Evolutionary conservation across 2,797 vertebrate species (phyloP).

Genomic region (Acipenser ruthenus): DNA sequence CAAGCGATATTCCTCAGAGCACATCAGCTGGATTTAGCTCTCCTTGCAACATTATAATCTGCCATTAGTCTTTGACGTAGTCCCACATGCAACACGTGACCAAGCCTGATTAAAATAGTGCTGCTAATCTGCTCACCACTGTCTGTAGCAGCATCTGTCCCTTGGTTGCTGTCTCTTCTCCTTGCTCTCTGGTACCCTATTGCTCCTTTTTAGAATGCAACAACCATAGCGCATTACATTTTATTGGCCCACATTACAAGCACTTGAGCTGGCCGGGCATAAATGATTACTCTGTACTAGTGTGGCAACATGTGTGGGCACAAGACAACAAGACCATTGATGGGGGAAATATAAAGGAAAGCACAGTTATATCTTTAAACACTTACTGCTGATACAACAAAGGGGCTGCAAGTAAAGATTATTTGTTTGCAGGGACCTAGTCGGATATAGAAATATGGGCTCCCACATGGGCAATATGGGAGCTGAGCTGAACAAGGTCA

Average conservation of each 20-base stretch:
- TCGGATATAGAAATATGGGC: background rate
- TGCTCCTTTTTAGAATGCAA: too few relatives aligned
- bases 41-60: too few relatives aligned
- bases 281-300: background rate
- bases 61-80: too few relatives aligned
- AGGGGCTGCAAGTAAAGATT: background rate
- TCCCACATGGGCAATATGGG: background rate
- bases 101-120: too few relatives aligned
- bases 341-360: conserved; percentile 5
- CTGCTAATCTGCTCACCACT: too few relatives aligned
- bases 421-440: background rate
- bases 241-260: background rate
- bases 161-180: too few relatives aligned
- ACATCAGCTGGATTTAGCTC: too few relatives aligned
- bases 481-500: background rate
- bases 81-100: too few relatives aligned
- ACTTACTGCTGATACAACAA: background rate
- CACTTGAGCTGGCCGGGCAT: background rate
- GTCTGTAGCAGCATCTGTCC: too few relatives aligned
- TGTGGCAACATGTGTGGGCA: conserved; percentile 4
- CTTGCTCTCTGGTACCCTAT: too few relatives aligned
- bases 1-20: too few relatives aligned
- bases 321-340: conserved; percentile 4
- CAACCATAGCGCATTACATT: background rate
- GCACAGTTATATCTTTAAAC: conserved; percentile 3